Percentiles rank a stretch among this genome's conserved stretches.
phyloP scores from a whole-genome alignment of 1,140 invertebrate genomes.

The Drosophila jambulina region DNA sequence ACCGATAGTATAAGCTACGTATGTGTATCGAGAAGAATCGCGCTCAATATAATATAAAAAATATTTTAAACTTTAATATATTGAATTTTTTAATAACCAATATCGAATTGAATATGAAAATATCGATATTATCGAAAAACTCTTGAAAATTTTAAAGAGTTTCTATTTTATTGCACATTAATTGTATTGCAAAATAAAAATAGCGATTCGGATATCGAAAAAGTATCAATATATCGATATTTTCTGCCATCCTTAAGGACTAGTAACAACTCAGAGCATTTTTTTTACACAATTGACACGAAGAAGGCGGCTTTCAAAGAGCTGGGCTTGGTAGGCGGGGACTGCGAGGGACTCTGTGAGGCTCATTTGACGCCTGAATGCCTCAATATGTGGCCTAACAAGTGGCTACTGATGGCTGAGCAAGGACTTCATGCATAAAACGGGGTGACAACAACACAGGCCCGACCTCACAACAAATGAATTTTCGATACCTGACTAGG shows the following conservation, averaged over 20 bases:
- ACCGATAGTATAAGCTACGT: no score
- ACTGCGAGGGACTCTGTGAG: neutral
- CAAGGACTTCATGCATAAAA: conserved; percentile 54
- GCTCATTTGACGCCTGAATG: conserved; percentile 59
- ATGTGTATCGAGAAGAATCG: neutral
- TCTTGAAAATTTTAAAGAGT: no score
- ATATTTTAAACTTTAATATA: neutral
- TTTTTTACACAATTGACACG: conserved; percentile 43
- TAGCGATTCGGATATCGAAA: neutral
- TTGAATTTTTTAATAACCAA: neutral
- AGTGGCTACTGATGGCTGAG: conserved; percentile 39
- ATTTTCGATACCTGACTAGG: conserved; percentile 71
- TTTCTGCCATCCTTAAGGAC: neutral
- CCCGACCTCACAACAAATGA: conserved; percentile 42
- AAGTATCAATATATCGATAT: no score
- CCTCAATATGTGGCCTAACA: conserved; percentile 33
- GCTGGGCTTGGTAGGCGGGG: no score
- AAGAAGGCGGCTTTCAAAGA: neutral
- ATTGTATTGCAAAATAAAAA: neutral
- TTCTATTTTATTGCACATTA: neutral
- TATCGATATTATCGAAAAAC: neutral
- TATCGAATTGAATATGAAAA: neutral
- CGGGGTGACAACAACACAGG: conserved; percentile 30
- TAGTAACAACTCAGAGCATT: conserved; percentile 9
- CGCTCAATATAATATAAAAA: no score